Base-by-base conservation (phyloP, 2,797 vertebrate species). In the Triplophysa bombifrons region DNA sequence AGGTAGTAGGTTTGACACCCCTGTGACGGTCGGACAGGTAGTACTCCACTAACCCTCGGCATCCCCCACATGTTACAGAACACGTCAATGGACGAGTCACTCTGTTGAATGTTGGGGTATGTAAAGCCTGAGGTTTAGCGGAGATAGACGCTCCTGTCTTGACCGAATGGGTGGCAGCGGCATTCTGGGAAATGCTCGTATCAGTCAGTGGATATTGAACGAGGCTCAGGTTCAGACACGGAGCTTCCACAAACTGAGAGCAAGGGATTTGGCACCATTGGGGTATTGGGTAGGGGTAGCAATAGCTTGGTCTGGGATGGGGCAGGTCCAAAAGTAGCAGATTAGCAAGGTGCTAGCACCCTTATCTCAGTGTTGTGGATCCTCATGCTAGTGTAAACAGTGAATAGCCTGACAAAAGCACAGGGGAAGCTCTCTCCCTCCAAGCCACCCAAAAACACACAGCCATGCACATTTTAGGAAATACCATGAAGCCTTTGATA, bases 361-460 rank as follows among this genome's bases (percentile, higher is more conserved):
- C 80, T 85, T 88, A 88, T 92, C 88, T 81, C 86, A 88, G 88
- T 88, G 85, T 88, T 91, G 92, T 93, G 93, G 93, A 93, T 89
- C 89, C 91, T 91, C 88, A 63, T 55, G 87, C 86, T 89, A 84
- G 83, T 83, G 72, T 87, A 86, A 85, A 80, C 83, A 80, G 78
- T 89, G 88, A 84, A 89, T 88, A 88, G 93, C 90, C 88, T 89
- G 87, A 84, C 85, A 87, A 85, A 90, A 93, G 93, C 92, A 91
- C 88, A 69, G 88, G 87, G 88, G 86, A 88, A 76, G 55, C 84
- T 88, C 90, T 83, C 88, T 90, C 88, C 89, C 87, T 92, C 85
- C 50, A 73, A 79, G 19, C 75, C 75, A 72, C 44, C 34, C 34
- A 38, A 34, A 51, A 82, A 67, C 55, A 77, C 30, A 78, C 64